Percentiles rank a stretch among this genome's conserved stretches.
These are phyloP conservation scores for Tinamus major DNA, from an alignment of 2,797 vertebrate genomes.

Conservation along the genomic window DNA sequence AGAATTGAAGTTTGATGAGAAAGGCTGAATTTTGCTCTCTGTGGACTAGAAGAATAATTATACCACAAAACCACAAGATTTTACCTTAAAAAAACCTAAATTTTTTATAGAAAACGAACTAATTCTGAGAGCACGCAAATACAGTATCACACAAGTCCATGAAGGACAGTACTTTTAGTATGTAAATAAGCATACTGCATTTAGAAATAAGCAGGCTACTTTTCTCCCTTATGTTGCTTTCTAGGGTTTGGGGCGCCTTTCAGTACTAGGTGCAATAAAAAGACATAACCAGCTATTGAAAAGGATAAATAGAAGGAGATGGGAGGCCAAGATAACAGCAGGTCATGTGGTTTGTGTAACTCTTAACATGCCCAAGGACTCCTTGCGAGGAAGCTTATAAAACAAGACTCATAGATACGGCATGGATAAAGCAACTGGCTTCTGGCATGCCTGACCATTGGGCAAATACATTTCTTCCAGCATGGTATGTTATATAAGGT, in stretches of 20 bases:
- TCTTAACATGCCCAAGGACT: neutral
- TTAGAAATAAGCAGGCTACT: neutral
- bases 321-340: neutral
- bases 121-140: neutral
- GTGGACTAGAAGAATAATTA: neutral
- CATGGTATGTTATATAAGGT: neutral
- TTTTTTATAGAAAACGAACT: neutral
- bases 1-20: neutral
- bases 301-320: neutral
- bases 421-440: neutral
- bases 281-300: neutral
- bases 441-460: neutral
- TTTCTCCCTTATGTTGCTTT: neutral
- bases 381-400: neutral
- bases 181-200: neutral
- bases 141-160: neutral
- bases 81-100: neutral
- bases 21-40: neutral
- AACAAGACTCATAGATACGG: accelerated
- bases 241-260: neutral
- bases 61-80: neutral
- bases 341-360: neutral
- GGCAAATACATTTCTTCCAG: neutral
- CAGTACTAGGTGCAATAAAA: neutral
- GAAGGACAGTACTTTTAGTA: neutral